phyloP scores from a whole-genome alignment of 2,113 vertebrate species.

The Narcine bancroftii region DNA sequence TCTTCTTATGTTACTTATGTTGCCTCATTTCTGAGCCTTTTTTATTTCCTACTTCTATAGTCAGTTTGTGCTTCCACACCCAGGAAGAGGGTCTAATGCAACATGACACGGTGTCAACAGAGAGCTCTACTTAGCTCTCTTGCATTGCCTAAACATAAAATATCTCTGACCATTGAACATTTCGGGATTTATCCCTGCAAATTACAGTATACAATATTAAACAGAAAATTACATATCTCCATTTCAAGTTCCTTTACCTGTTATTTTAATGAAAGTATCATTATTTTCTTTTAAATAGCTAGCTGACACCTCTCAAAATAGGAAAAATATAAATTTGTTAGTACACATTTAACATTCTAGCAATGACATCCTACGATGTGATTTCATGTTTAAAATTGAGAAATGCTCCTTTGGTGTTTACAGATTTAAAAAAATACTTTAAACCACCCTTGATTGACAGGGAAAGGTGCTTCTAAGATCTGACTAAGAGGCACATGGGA shows the following conservation, averaged over 20 bases:
- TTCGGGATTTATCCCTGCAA: not conserved
- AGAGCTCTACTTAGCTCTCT: not conserved
- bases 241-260: not conserved
- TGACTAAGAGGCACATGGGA: not conserved
- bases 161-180: not conserved
- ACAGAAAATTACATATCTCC: not conserved
- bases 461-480: not conserved
- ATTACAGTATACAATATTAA: not conserved
- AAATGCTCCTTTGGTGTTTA: constrained; percentile 19
- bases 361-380: not conserved
- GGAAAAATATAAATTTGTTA: not conserved
- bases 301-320: not conserved
- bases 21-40: not conserved
- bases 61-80: no score
- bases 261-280: not conserved
- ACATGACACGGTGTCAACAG: not conserved
- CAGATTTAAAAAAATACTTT: constrained; percentile 22
- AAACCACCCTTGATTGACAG: constrained; percentile 4
- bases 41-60: not conserved
- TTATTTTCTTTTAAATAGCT: not conserved
- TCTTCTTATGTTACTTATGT: no score
- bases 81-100: not conserved
- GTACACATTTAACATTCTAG: not conserved
- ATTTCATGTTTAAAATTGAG: constrained; percentile 14
- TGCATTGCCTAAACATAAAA: not conserved